Evolutionary conservation across 2,888 invertebrate genomes (phyloP), one percentile per base, ranked within the genome.

Genomic region (Phrixothrix hirtus): DNA sequence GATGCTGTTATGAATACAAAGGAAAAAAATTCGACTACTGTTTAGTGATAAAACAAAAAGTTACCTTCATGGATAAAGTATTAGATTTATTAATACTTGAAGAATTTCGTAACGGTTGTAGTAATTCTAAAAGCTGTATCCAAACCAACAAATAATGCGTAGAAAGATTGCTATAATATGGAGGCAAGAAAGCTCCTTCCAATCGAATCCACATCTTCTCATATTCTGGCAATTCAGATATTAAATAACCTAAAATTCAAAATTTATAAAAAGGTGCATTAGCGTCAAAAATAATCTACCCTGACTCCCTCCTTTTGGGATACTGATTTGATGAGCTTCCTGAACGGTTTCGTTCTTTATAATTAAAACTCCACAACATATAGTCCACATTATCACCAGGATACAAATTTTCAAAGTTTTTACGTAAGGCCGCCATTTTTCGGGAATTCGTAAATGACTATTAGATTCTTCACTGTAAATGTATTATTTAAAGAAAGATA

Each of bases 321-420:
- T 1, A 81, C 78, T 45, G 0, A 89, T 77, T 64, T 86, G 83
- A 64, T 84, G 83, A 37, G 79, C 75, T 12, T 79, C 73, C 34
- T 80, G 78, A 25, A 83, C 79, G 65, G 82, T 85, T 62, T 88
- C 89, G 56, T 81, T 84, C 66, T 84, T 87, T 64, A 83, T 78
- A 76, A 88, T 83, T 57, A 90, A 79, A 5, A 83, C 80, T 2
- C 80, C 78, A 0, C 88, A 86, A 68, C 88, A 88, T 58, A 84
- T 76, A 1, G 83, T 62, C 89, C 89, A 89, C 38, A 83, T 80
- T 0, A 77, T 75, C 1, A 84, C 71, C 0, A 89, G 76, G 0
- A 83, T 58, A 0, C 77, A 69, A 64, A 87, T 81, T 73, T 85
- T 86, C 0, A 74, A 62, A 56, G 76, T 77, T 56, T 75, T 70